Conservation (phyloP, 2,888 invertebrate genomes). For the Acanthosepion pharaonis region DNA sequence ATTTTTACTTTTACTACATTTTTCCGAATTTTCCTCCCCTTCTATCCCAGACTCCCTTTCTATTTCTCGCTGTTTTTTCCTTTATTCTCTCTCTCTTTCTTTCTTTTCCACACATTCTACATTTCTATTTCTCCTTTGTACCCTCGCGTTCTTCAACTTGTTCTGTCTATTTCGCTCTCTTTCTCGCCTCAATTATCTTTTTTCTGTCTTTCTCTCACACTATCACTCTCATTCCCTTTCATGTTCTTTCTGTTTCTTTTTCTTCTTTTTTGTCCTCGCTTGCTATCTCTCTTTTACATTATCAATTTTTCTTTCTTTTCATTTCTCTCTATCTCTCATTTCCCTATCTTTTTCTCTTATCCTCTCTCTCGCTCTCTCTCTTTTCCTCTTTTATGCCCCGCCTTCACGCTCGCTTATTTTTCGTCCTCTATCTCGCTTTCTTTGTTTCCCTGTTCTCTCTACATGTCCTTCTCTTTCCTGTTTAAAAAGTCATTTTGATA, state of each 20-base stretch:
- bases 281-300: neutral
- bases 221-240: neutral
- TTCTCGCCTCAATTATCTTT: neutral
- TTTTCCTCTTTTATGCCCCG: no score
- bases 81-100: neutral
- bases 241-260: neutral
- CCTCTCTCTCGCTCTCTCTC: no score
- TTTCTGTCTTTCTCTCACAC: neutral
- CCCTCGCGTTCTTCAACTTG: neutral
- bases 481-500: no score
- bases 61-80: neutral
- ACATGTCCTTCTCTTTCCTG: no score
- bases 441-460: no score
- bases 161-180: neutral
- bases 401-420: no score
- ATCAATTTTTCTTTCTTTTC: no score
- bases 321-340: no score
- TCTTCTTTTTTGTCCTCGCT: neutral
- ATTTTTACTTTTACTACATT: neutral
- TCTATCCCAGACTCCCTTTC: no score
- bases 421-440: no score
- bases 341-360: no score
- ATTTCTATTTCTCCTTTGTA: neutral
- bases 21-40: neutral
- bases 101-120: neutral